Evolutionary conservation across 2,888 invertebrate species (phyloP), one percentile per base, ranked within the genome.

Genomic region (Cephus runcator): DNA sequence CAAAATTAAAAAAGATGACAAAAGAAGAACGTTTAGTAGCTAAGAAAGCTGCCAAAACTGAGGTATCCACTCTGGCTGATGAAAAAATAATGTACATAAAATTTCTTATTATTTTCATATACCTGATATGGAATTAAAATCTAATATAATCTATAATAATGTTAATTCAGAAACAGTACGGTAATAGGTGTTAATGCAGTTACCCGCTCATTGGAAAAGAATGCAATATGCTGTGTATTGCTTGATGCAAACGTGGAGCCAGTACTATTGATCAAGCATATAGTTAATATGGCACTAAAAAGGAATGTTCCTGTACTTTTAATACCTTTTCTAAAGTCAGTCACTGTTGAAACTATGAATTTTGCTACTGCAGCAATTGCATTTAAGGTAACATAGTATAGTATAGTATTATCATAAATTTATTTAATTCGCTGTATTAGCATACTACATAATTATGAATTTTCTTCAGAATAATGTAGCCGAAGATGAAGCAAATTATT

Each of bases 141-240:
- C n/a, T 74, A 69, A 79, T 31, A 3, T 56, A 6, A 34, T 74
- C 56, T 33, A 40, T 76, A 75, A 11, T 33, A 33, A 73, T 34
- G 23, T 69, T 82, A 3, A 69, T 85, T 74, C 77, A 90, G 90
- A 34, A 82, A 85, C 69, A 79, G 81, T 30, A 69, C 91, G 12
- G 71, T 88, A 30, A 80, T 88, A 40, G 92, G 92, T 71, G 83
- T 90, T 6, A 92, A 92, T 81, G 86, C 84, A 35, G 86, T 90
- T 15, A 90, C 90, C 56, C 84, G 88, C 36, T 81, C 86, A n/a
- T 78, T 92, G 56, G 92, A 92, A 77, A 91, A 88, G 69, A 75
- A 87, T 4, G 77, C 82, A 69, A 31, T 88, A 3, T 85, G 86
- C 35, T 88, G 87, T 23, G 81, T 91, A 33, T 76, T 92, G 77